Percentiles rank a stretch among this genome's conserved stretches.
phyloP scores from a whole-genome alignment of 2,797 vertebrate genomes.

The Dryobates pubescens region DNA sequence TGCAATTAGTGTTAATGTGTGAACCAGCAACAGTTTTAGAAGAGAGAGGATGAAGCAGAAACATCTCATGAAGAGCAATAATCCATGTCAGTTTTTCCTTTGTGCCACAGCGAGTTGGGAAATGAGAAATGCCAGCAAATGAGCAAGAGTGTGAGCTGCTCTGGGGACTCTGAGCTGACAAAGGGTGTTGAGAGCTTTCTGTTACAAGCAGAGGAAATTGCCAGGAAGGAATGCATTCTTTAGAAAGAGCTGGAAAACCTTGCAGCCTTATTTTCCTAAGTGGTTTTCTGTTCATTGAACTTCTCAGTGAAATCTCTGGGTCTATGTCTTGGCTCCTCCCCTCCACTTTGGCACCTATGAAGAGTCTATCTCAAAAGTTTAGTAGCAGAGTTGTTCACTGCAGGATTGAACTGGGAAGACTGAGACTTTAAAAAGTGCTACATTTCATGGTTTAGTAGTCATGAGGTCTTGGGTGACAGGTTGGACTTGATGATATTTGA shows the following conservation, averaged over 20 bases:
- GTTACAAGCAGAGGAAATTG: not conserved
- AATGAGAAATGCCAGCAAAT: not conserved
- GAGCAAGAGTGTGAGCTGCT: not conserved
- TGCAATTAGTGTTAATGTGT: conserved; percentile 42
- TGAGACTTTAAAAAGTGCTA: no score
- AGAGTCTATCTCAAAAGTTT: not conserved
- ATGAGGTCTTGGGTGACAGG: no score
- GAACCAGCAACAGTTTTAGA: conserved; percentile 34
- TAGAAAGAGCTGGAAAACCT: not conserved
- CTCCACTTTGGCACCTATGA: not conserved
- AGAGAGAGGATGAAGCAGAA: not conserved
- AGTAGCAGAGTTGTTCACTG: not conserved
- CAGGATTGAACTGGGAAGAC: not conserved
- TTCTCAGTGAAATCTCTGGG: not conserved
- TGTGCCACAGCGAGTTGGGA: not conserved
- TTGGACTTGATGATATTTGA: no score
- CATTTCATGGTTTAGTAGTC: no score
- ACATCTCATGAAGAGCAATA: not conserved
- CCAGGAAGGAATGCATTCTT: not conserved
- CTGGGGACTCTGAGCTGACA: not conserved
- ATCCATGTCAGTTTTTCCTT: not conserved
- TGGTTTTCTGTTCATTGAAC: not conserved
- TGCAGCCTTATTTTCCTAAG: not conserved
- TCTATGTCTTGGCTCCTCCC: not conserved
- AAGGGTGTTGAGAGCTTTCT: not conserved